Percentiles rank a stretch among this genome's conserved stretches.
Evolutionary conservation across 2,797 vertebrate species (phyloP).

Genomic region (Decapterus maruadsi): DNA sequence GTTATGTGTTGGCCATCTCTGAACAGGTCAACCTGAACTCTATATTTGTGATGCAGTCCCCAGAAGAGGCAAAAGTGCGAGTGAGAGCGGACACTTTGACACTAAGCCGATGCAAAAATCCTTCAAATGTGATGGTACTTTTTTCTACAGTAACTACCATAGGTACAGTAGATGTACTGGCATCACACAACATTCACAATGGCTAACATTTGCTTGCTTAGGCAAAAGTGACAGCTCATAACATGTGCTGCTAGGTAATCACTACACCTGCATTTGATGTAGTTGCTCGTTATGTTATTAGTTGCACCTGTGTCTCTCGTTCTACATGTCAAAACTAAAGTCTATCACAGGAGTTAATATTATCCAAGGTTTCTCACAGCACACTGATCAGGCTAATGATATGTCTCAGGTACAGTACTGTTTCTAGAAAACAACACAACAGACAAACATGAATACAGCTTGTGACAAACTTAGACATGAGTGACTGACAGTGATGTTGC

Average conservation of each 20-base stretch:
- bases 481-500: not conserved
- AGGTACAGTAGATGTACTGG: too few relatives aligned
- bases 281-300: not conserved
- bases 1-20: conserved; percentile 25
- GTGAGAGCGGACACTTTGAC: too few relatives aligned
- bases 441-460: too few relatives aligned
- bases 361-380: not conserved
- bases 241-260: too few relatives aligned
- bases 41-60: conserved; percentile 8
- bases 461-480: not conserved
- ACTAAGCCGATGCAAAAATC: too few relatives aligned
- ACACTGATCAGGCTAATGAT: not conserved
- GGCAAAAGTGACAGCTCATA: too few relatives aligned
- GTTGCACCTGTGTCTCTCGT: not conserved
- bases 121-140: too few relatives aligned
- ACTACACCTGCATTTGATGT: not conserved
- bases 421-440: not conserved
- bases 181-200: too few relatives aligned
- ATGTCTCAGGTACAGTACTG: not conserved
- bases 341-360: not conserved
- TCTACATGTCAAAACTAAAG: not conserved
- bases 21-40: not conserved
- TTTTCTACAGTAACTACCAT: too few relatives aligned
- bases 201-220: too few relatives aligned
- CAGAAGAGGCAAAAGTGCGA: conserved; percentile 12